These are phyloP conservation scores for Taphrorychus bicolor DNA, from an alignment of 2,888 invertebrate species.

Conservation along the genomic window DNA sequence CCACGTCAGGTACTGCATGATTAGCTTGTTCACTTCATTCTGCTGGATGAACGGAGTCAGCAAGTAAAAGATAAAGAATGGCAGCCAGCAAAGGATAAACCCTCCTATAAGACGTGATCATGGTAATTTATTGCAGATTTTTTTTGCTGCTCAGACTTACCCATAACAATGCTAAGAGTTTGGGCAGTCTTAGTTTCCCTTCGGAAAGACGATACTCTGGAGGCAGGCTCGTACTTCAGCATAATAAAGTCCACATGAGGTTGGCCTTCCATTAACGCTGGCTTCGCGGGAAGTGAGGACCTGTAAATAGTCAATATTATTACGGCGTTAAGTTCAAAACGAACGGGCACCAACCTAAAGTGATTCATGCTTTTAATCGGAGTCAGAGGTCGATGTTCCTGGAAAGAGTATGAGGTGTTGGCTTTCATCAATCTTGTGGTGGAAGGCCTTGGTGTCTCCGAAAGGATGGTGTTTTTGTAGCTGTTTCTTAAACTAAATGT, in stretches of 20 bases:
- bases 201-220: slow-evolving; percentile 71
- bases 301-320: slow-evolving; percentile 19
- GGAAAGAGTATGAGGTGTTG: slow-evolving; percentile 54
- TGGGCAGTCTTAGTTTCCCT: slow-evolving; percentile 89
- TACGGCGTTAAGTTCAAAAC: too few relatives aligned
- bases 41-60: slow-evolving; percentile 78
- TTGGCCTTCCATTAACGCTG: slow-evolving; percentile 55
- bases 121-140: neutral
- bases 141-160: slow-evolving; percentile 53
- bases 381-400: slow-evolving; percentile 48
- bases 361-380: slow-evolving; percentile 53
- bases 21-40: slow-evolving; percentile 62
- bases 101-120: slow-evolving; percentile 59
- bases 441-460: slow-evolving; percentile 31
- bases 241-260: slow-evolving; percentile 65
- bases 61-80: slow-evolving; percentile 84
- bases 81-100: slow-evolving; percentile 87
- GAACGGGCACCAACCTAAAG: slow-evolving; percentile 41
- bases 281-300: slow-evolving; percentile 35
- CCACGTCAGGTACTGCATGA: slow-evolving; percentile 84
- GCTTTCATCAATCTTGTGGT: slow-evolving; percentile 52
- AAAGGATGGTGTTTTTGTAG: slow-evolving; percentile 45
- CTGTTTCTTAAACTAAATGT: slow-evolving; percentile 35
- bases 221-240: slow-evolving; percentile 61
- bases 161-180: slow-evolving; percentile 85